These are phyloP conservation scores for Pholis gunnellus DNA, from an alignment of 2,113 vertebrate species.

Conservation along the genomic window DNA sequence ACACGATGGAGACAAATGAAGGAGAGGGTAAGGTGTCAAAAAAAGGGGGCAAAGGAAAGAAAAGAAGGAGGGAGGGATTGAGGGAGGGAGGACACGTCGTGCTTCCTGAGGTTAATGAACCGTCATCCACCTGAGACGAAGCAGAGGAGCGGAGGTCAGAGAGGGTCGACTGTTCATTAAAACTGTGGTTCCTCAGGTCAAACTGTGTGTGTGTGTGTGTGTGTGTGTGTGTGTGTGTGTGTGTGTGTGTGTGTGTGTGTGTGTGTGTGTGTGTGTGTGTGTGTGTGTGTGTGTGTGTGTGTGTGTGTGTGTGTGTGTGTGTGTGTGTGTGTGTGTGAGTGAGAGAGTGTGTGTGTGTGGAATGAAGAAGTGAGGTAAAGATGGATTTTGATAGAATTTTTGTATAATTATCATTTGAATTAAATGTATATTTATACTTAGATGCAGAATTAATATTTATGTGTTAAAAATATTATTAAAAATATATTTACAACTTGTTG, in stretches of 20 bases:
- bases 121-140: conserved; percentile 68
- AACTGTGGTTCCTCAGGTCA: conserved; percentile 3
- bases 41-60: background rate
- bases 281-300: conserved; percentile 4
- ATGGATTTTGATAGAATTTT: background rate
- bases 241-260: conserved; percentile 2
- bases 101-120: conserved; percentile 65
- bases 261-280: background rate
- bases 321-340: conserved; percentile 28
- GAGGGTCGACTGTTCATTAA: conserved; percentile 22
- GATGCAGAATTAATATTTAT: too few relatives aligned
- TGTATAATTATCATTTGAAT: background rate
- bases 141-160: conserved; percentile 44
- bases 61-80: background rate
- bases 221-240: background rate
- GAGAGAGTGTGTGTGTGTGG: background rate
- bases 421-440: background rate
- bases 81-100: background rate
- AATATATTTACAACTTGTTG: too few relatives aligned
- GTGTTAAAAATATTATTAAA: too few relatives aligned
- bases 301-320: conserved; percentile 19
- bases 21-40: background rate
- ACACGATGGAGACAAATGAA: background rate
- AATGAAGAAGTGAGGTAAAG: too few relatives aligned
- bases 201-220: background rate